A percentile compares a stretch with the other conserved stretches of the same genome.
phyloP scores from a whole-genome alignment of 2,797 vertebrate species.

The Coreius guichenoti region DNA sequence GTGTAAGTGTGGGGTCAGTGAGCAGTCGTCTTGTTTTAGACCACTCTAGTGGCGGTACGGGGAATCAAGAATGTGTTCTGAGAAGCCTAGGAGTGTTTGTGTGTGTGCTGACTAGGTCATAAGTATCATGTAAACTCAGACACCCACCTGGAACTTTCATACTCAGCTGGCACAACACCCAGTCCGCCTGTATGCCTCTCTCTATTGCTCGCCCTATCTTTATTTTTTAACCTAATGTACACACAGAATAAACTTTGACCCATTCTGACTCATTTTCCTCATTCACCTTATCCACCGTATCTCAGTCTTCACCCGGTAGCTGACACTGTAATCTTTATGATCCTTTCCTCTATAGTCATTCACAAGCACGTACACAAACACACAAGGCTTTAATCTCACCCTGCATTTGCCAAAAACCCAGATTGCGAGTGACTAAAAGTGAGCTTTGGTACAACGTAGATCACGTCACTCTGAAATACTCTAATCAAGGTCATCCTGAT shows the following conservation, averaged over 20 bases:
- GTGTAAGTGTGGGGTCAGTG: not conserved
- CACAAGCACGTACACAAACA: slow-evolving; percentile 28
- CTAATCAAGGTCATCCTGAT: slow-evolving; percentile 73
- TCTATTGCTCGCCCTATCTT: slow-evolving; percentile 62
- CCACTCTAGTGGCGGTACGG: not conserved
- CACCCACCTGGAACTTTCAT: slow-evolving; percentile 70
- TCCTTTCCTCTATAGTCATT: slow-evolving; percentile 38
- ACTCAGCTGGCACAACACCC: slow-evolving; percentile 72
- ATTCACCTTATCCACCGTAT: not conserved
- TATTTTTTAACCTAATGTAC: slow-evolving; percentile 70
- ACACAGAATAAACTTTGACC: slow-evolving; percentile 70
- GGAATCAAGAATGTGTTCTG: slow-evolving; percentile 63
- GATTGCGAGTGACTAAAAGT: slow-evolving; percentile 69
- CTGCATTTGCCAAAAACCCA: slow-evolving; percentile 62
- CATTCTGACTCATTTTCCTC: slow-evolving; percentile 18
- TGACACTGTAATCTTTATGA: slow-evolving; percentile 39
- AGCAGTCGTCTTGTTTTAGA: slow-evolving; percentile 38
- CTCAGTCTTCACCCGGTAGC: slow-evolving; percentile 13
- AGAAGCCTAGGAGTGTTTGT: slow-evolving; percentile 65
- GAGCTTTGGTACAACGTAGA: slow-evolving; percentile 65
- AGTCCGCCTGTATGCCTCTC: slow-evolving; percentile 62
- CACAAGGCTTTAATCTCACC: slow-evolving; percentile 27
- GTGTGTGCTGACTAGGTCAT: slow-evolving; percentile 59
- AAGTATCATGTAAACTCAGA: slow-evolving; percentile 71
- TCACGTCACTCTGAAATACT: slow-evolving; percentile 44